These are phyloP conservation scores for Zoanthus solanderi DNA, from an alignment of 92 coral and sea anemone genomes.

Conservation along the genomic window DNA sequence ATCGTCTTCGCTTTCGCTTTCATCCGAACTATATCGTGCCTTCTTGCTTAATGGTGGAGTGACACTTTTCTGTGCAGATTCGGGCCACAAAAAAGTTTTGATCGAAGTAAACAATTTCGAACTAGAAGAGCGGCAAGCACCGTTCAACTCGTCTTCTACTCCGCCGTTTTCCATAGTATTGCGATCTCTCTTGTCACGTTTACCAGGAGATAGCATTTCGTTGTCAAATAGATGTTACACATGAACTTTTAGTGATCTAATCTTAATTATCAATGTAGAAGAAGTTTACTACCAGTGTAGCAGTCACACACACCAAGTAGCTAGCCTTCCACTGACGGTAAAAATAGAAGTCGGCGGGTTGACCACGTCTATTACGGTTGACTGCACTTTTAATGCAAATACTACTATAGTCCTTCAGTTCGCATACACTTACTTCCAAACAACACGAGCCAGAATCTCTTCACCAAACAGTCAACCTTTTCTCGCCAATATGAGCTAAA, in stretches of 20 bases:
- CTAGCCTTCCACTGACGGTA: conserved; percentile 49
- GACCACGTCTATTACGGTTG: conserved; percentile 79
- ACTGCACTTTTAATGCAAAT: conserved; percentile 96
- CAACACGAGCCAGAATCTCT: conserved; percentile 12
- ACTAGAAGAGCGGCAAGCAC: conserved; percentile 66
- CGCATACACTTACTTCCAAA: conserved; percentile 67
- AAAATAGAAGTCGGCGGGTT: conserved; percentile 22
- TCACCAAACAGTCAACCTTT: not conserved
- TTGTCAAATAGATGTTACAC: conserved; percentile 12
- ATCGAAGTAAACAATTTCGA: conserved; percentile 93
- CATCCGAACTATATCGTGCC: conserved; percentile 69
- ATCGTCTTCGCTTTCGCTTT: conserved; percentile 53
- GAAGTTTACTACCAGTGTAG: conserved; percentile 9
- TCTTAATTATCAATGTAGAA: not conserved
- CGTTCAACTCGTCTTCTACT: conserved; percentile 40
- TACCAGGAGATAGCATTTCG: conserved; percentile 31
- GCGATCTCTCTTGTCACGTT: conserved; percentile 69
- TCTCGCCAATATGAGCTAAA: not conserved
- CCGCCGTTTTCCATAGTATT: conserved; percentile 70
- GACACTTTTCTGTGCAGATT: conserved; percentile 77
- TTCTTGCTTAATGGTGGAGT: conserved; percentile 77
- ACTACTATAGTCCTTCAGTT: conserved; percentile 57
- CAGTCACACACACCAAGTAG: conserved; percentile 24
- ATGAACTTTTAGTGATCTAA: conserved; percentile 1
- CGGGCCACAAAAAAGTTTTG: conserved; percentile 98